Percentiles rank a stretch among this genome's conserved stretches.
Evolutionary conservation across 92 coral and sea anemone genomes (phyloP).

Genomic region (Plumapathes pennacea): DNA sequence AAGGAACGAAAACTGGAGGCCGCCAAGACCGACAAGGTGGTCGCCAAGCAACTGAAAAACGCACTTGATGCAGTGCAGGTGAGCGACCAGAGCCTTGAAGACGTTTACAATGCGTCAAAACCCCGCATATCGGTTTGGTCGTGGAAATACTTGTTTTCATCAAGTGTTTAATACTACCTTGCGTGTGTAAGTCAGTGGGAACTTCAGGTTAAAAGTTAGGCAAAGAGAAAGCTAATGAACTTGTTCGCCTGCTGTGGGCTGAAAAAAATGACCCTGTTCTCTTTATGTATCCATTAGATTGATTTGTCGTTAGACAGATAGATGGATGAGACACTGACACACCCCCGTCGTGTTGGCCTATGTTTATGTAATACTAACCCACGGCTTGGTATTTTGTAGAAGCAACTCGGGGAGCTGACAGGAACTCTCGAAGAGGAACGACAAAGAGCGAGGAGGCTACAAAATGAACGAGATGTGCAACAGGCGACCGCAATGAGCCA

Average conservation of each 20-base stretch:
- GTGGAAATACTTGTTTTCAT: background rate
- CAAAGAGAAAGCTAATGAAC: no score
- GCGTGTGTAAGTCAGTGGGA: no score
- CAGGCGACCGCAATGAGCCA: slow-evolving; percentile 96
- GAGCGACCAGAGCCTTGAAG: background rate
- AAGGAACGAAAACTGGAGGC: slow-evolving; percentile 48
- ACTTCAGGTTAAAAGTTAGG: no score
- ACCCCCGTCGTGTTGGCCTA: no score
- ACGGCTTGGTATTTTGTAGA: slow-evolving; percentile 25
- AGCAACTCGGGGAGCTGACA: slow-evolving; percentile 84
- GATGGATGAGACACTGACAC: no score
- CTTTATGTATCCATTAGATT: no score
- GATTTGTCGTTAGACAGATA: no score
- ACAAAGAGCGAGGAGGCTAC: slow-evolving; percentile 80
- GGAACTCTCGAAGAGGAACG: slow-evolving; percentile 87
- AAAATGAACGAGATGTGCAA: slow-evolving; percentile 93
- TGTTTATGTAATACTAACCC: no score
- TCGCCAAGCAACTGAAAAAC: slow-evolving; percentile 79
- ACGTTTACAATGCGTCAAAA: background rate
- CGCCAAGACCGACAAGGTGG: slow-evolving; percentile 65
- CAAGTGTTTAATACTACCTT: no score
- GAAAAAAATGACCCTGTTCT: no score
- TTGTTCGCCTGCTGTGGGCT: no score
- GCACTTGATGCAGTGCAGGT: slow-evolving; percentile 98
- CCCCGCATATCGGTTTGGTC: background rate